These are phyloP conservation scores for Eilema griseolum DNA, from an alignment of 2,888 invertebrate genomes.

Conservation along the genomic window DNA sequence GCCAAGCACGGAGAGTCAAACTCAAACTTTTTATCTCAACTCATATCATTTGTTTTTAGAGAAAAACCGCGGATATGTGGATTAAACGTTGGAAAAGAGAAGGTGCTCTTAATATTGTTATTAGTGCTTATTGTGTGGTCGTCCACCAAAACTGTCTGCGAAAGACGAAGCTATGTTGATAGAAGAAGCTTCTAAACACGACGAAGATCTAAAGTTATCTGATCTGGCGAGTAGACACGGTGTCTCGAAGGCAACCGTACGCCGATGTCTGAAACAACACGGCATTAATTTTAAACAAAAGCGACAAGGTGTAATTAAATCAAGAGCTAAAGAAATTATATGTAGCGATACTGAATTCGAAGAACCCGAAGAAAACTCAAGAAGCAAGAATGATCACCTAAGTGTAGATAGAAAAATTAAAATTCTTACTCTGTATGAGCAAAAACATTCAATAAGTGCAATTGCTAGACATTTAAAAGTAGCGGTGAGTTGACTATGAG, in stretches of 20 bases:
- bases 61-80: background rate
- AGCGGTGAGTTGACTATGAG: slow-evolving; percentile 5
- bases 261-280: background rate
- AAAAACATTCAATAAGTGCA: slow-evolving; percentile 10
- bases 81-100: slow-evolving; percentile 13
- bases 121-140: too few species aligned
- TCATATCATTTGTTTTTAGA: slow-evolving; percentile 2
- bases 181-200: background rate
- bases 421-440: slow-evolving; percentile 10
- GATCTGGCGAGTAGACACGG: background rate
- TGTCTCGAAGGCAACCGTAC: background rate
- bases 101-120: background rate
- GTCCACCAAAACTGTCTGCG: slow-evolving; percentile 4
- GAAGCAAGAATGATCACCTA: background rate
- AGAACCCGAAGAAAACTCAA: background rate
- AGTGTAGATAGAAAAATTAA: background rate
- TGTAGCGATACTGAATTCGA: background rate
- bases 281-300: background rate
- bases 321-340: background rate
- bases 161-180: background rate
- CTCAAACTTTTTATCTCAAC: too few species aligned
- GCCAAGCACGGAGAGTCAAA: too few species aligned
- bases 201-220: background rate
- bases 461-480: slow-evolving; percentile 10
- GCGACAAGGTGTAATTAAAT: background rate